Base-by-base conservation (phyloP, 2,797 vertebrate genomes). In the Merluccius polli region DNA sequence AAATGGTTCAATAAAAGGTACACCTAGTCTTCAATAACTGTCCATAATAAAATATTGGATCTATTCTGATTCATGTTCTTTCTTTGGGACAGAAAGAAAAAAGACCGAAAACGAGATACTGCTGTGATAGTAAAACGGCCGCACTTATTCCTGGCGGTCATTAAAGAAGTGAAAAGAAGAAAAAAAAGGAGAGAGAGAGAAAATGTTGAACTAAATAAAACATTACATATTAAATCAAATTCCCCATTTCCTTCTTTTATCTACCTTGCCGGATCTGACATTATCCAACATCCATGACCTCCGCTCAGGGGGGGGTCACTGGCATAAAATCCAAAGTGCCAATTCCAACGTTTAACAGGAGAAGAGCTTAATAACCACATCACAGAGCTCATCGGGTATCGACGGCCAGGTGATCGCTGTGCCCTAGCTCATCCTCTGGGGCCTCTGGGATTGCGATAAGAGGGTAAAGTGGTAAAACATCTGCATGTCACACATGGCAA, bases 401-500 rank as follows among this genome's bases (percentile, higher is more conserved):
- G 74, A 67, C 35, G n/a, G 65, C 41, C 41, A 68, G 70, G 68
- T 71, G 73, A 74, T 75, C n/a, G 27, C 15, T 79, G 77, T 71
- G 77, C 69, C 77, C 75, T 32, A 76, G 79, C 79, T 85, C 82
- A 78, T 89, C 79, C 10, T 63, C 75, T 77, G 83, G 75, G 77
- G 73, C 21, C 32, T n/a, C 8, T 35, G 78, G 81, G 75, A 84
- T 72, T 75, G 76, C 76, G 65, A 75, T 74, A 77, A 80, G 80
- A 72, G 35, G 44, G 41, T 83, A 76, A 84, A 75, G 76, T 75
- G 82, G 82, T 75, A 78, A 83, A 86, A 82, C 24, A 74, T 70
- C 75, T 83, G 78, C 73, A 79, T 84, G 75, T 81, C 75, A 73
- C 77, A 76, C 13, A 84, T 80, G 74, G 75, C 84, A 59, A 59